phyloP scores from a whole-genome alignment of 2,113 vertebrate species.

The Apistogramma diplotaenia region DNA sequence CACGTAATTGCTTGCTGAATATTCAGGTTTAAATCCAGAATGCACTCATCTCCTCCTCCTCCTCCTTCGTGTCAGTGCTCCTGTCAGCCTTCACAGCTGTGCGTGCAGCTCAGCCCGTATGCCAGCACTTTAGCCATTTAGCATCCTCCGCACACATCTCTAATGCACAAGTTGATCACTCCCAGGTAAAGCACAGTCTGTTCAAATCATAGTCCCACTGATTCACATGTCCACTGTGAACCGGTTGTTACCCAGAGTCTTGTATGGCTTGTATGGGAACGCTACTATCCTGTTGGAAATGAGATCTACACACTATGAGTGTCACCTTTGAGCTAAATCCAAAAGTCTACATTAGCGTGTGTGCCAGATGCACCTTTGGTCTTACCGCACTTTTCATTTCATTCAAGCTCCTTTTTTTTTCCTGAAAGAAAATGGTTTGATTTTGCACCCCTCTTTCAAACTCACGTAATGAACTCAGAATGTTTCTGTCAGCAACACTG shows the following conservation, averaged over 20 bases:
- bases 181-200: not conserved
- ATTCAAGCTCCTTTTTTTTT: slow-evolving; percentile 4
- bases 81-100: not conserved
- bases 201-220: not conserved
- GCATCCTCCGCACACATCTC: not conserved
- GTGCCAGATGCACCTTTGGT: slow-evolving; percentile 21
- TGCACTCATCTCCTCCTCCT: not conserved
- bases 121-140: not conserved
- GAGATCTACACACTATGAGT: not conserved
- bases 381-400: slow-evolving; percentile 21
- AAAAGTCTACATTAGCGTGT: not conserved
- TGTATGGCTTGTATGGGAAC: not conserved
- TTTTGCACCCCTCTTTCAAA: slow-evolving; percentile 9
- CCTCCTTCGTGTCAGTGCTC: not conserved
- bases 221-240: not conserved
- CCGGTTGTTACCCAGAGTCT: not conserved
- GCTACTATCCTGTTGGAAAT: not conserved
- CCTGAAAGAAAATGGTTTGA: slow-evolving; percentile 31
- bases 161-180: not conserved
- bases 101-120: not conserved
- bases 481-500: slow-evolving; percentile 56
- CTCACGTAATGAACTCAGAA: slow-evolving; percentile 27
- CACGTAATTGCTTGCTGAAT: not conserved
- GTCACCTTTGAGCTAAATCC: not conserved
- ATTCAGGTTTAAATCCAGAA: not conserved